A percentile compares a stretch with the other conserved stretches of the same genome.
These are phyloP conservation scores for Myotis davidii DNA, from an alignment of 2,113 vertebrate species.

Conservation along the genomic window DNA sequence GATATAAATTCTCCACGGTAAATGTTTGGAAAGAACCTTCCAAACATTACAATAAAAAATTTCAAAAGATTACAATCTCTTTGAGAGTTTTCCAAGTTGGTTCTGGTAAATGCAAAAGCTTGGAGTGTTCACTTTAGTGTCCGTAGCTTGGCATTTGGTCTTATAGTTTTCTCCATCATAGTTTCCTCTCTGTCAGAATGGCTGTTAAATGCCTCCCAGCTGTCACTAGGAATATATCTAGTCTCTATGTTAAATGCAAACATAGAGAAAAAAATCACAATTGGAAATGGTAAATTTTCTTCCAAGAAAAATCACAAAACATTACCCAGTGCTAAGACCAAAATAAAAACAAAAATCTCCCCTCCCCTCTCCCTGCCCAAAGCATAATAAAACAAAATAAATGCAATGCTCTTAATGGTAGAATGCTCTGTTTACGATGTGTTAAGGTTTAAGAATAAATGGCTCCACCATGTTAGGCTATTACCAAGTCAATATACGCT, in stretches of 20 bases:
- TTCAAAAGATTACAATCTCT: no score
- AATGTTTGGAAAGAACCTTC: no score
- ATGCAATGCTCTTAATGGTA: neutral
- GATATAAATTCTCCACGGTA: neutral
- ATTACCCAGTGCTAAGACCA: neutral
- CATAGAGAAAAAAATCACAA: no score
- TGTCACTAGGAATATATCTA: conserved; percentile 69
- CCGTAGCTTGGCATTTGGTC: neutral
- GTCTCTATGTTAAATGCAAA: no score
- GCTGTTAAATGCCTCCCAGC: conserved; percentile 73
- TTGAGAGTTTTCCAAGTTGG: no score
- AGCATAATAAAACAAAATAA: neutral
- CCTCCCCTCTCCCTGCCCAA: accelerated
- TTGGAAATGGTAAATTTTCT: no score
- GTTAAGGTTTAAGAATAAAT: conserved; percentile 37
- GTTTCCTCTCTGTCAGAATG: conserved; percentile 68
- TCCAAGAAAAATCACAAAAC: conserved; percentile 15
- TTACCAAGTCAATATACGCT: conserved; percentile 36
- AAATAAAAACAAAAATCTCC: neutral
- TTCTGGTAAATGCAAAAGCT: neutral
- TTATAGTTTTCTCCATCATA: neutral
- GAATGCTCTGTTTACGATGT: conserved; percentile 16
- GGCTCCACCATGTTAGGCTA: conserved; percentile 48
- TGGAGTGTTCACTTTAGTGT: neutral
- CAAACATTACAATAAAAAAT: no score